Percentiles rank a stretch among this genome's conserved stretches.
Evolutionary conservation across 1,140 invertebrate species (phyloP).

Genomic region (Wasmannia auropunctata): DNA sequence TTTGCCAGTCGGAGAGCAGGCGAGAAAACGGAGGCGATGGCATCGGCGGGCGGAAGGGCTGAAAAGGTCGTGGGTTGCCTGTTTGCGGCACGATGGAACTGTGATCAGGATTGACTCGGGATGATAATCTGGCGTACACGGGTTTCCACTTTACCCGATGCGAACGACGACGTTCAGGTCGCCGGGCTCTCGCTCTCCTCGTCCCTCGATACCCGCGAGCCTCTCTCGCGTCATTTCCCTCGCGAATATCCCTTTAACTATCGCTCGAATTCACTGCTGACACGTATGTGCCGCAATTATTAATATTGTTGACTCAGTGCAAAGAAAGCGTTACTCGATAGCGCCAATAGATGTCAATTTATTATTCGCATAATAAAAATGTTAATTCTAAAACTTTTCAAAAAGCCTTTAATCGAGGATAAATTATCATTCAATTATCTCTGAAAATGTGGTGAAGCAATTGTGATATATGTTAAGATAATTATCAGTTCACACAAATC

Average conservation of each 20-base stretch:
- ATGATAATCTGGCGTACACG: conserved; percentile 85
- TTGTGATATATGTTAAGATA: background rate
- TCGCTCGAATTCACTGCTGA: conserved; percentile 8
- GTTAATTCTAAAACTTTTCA: no score
- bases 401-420: background rate
- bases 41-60: conserved; percentile 24
- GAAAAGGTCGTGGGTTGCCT: conserved; percentile 59
- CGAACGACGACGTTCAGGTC: conserved; percentile 61
- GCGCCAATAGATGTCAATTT: background rate
- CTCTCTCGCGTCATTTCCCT: background rate
- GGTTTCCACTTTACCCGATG: conserved; percentile 82
- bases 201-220: conserved; percentile 27
- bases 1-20: background rate
- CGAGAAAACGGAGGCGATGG: conserved; percentile 26
- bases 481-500: background rate
- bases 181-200: conserved; percentile 33
- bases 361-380: no score
- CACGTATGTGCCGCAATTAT: background rate
- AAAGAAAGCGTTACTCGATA: background rate
- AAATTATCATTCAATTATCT: background rate
- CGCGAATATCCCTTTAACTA: conserved; percentile 47
- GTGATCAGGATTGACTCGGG: conserved; percentile 84
- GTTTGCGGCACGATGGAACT: conserved; percentile 60
- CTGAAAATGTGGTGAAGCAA: background rate
- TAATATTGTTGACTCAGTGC: conserved; percentile 1